These are phyloP conservation scores for Acanthaster planci DNA, from an alignment of 35 echinoderm and acorn worm species.

Conservation along the genomic window DNA sequence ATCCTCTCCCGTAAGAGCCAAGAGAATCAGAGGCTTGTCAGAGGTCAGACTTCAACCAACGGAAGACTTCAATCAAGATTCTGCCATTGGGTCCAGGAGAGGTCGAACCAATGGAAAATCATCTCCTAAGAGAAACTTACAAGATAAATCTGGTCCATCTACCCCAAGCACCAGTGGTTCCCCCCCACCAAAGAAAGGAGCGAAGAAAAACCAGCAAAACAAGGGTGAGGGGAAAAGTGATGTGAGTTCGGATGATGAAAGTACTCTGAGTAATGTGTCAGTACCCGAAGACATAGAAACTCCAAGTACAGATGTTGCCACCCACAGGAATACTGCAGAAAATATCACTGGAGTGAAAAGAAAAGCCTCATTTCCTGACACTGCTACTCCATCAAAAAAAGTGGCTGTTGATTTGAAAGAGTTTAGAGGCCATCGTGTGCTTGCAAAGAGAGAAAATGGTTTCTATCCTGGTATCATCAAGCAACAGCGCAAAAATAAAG, in stretches of 20 bases:
- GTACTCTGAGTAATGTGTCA: constrained; percentile 35
- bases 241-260: constrained; percentile 40
- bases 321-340: background rate
- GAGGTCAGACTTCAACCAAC: constrained; percentile 4
- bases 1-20: constrained; percentile 19
- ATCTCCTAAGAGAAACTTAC: background rate
- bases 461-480: constrained; percentile 78
- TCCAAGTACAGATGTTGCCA: background rate
- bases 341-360: constrained; percentile 17
- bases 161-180: background rate
- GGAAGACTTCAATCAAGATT: constrained; percentile 21
- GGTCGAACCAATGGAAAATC: background rate
- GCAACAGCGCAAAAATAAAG: constrained; percentile 56
- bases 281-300: constrained; percentile 14
- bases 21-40: constrained; percentile 30
- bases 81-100: background rate
- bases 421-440: constrained; percentile 57
- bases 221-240: constrained; percentile 10
- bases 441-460: constrained; percentile 49
- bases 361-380: constrained; percentile 46
- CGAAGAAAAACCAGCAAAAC: background rate
- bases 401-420: constrained; percentile 69
- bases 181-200: background rate
- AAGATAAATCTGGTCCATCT: background rate
- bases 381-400: constrained; percentile 81